Base-by-base conservation (phyloP, 2,797 vertebrate species). In the Tachyglossus aculeatus region DNA sequence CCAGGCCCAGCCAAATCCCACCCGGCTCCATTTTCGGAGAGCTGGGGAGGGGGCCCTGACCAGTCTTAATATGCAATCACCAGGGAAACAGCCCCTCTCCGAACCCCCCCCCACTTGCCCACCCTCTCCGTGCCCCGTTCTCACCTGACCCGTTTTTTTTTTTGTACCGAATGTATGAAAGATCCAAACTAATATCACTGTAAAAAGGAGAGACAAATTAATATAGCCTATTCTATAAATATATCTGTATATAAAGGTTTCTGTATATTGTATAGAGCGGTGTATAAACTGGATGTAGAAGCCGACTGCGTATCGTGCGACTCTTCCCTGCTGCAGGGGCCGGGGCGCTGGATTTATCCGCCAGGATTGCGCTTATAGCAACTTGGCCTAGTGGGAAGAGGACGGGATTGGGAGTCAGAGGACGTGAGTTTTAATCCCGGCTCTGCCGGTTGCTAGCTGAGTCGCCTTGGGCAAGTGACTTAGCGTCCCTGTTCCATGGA, bases 161-260 rank as follows among this genome's bases (percentile, higher is more conserved):
- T 92, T 91, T 90, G 89, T 92, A 92, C 85, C 68, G 90, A 80
- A 83, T 93, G 89, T 93, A 91, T 69, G 82, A 91, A 92, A 94
- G 88, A 88, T 81, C 86, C 40, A 59, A 78, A 88, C 88, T 88
- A 87, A 88, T 88, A 90, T 81, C 86, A 74, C 90, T 94, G 93
- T 91, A 93, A 89, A 93, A 88, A 91, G 77, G 80, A 88, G 86
- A 90, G 73, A 89, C 64, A 86, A 84, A 90, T 89, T 73, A 90
- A 91, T 91, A 92, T 88, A 91, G 83, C 89, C 73, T 86, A 90
- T 91, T 91, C 75, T 92, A 92, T 91, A 92, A 90, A 92, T 90
- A 91, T 60, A 74, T 88, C 89, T 92, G 93, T 94, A 93, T 83
- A 93, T 88, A 93, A 82, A 74, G 47, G 74, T 82, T 88, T 89